Conservation (phyloP, 2,797 vertebrate genomes). For the Simalia tracyae region DNA sequence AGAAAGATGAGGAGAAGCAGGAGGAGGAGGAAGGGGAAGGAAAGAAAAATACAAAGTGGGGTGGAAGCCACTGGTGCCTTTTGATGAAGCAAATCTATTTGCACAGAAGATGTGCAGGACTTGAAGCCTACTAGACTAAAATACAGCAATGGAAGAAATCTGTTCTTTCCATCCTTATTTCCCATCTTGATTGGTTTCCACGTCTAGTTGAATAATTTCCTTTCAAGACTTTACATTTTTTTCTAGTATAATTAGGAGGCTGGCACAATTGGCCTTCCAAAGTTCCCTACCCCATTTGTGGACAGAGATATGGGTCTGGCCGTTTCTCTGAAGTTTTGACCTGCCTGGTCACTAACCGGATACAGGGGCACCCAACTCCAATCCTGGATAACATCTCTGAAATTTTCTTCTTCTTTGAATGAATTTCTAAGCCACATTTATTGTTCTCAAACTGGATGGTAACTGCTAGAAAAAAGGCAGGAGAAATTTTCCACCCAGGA, state of each 20-base stretch:
- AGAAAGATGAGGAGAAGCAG: constrained; percentile 35
- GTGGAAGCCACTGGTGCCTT: constrained; percentile 62
- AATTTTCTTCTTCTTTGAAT: not conserved
- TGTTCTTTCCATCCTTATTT: too few species aligned
- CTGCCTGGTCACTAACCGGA: not conserved
- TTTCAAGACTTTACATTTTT: not conserved
- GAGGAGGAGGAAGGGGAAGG: constrained; percentile 52
- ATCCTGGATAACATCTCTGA: too few species aligned
- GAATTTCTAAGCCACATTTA: not conserved
- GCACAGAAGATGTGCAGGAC: too few species aligned
- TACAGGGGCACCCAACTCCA: not conserved
- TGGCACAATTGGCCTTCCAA: not conserved
- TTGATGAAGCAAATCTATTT: not conserved
- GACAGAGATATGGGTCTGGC: too few species aligned
- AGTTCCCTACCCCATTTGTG: too few species aligned
- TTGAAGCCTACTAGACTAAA: not conserved
- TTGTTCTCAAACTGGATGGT: not conserved
- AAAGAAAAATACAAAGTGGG: constrained; percentile 20
- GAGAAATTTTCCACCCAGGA: not conserved
- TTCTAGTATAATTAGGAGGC: too few species aligned
- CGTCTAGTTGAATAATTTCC: not conserved
- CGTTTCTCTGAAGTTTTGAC: not conserved
- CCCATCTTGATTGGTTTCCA: not conserved
- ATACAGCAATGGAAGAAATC: too few species aligned
- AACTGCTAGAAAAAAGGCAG: not conserved